Evolutionary conservation across 92 coral and sea anemone species (phyloP), one percentile per base, ranked within the genome.

Genomic region (Siderastrea siderea): DNA sequence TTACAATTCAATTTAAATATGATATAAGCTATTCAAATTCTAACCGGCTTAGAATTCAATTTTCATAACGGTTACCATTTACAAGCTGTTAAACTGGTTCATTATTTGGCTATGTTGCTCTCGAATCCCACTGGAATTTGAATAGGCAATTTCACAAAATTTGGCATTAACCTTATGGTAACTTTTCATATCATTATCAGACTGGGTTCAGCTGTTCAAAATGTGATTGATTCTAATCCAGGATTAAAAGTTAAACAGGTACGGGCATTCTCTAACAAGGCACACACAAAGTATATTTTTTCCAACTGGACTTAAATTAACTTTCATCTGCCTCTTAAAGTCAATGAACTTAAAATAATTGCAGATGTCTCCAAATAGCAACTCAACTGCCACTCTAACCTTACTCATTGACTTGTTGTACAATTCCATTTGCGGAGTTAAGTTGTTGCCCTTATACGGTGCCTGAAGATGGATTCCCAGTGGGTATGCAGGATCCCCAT

Each of bases 401-500:
- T 55, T 68, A 77, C 81, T 77, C 68, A 26, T 77, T 4, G 51
- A 2, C 17, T 77, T 17, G 51, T 77, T 77, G 81, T 47, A 77
- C 14, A 55, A n/a, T 12, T 13, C 50, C 50, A 77, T 77, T 54
- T 77, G 81, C 17, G 81, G 67, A 45, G 81, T 77, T 6, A 77
- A 55, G 26, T 43, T 43, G 38, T 3, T 54, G 11, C 44, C 26
- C 11, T 68, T 77, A 7, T 43, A 54, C 11, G 67, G 81, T 6
- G 68, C 81, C 50, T 77, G 68, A 13, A 77, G 62, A 7, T 57
- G 81, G 13, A 2, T 12, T 14, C 68, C 68, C 4, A 77, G 50
- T 9, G 81, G 69, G 47, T 77, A 77, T 9, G 81, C 81, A 26
- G 81, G 81, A 17, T 77, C 81, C 10, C 68, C 81, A 19, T 77